A percentile compares a stretch with the other conserved stretches of the same genome.
Evolutionary conservation across 2,888 invertebrate species (phyloP).

Genomic region (Thalpophila matura): DNA sequence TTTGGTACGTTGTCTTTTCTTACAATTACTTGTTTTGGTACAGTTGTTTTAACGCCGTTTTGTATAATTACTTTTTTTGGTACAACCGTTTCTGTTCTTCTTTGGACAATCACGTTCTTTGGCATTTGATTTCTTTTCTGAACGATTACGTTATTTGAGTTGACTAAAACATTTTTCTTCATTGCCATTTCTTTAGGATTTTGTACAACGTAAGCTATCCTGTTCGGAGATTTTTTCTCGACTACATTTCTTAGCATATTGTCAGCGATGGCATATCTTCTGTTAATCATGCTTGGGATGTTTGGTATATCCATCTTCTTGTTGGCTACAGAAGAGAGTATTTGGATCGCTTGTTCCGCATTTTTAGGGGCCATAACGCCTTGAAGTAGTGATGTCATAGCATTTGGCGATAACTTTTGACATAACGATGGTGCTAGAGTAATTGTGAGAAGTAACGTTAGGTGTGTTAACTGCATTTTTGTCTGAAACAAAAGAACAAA

Average conservation of each 20-base stretch:
- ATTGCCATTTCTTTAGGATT: background rate
- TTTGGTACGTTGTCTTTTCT: slow-evolving; percentile 16
- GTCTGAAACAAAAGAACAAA: slow-evolving; percentile 46
- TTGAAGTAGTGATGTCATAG: slow-evolving; percentile 61
- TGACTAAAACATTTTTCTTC: slow-evolving; percentile 1
- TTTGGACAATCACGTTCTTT: background rate
- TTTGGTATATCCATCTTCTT: background rate
- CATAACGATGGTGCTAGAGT: slow-evolving; percentile 25
- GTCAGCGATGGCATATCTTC: slow-evolving; percentile 33
- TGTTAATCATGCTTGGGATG: background rate
- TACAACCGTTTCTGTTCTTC: background rate
- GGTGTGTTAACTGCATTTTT: slow-evolving; percentile 37
- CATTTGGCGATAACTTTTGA: slow-evolving; percentile 48
- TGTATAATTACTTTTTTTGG: slow-evolving; percentile 16
- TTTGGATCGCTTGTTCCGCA: slow-evolving; percentile 62
- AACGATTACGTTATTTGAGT: background rate
- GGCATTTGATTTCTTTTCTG: slow-evolving; percentile 21
- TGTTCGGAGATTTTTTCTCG: slow-evolving; percentile 16
- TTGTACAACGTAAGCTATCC: background rate
- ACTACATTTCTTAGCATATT: slow-evolving; percentile 17
- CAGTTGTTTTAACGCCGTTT: background rate
- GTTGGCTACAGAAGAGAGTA: slow-evolving; percentile 50
- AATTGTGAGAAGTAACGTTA: slow-evolving; percentile 32
- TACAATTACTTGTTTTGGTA: slow-evolving; percentile 10
- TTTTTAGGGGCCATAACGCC: slow-evolving; percentile 68